Evolutionary conservation across 2,888 invertebrate species (phyloP).

Genomic region (Junonia oenone): DNA sequence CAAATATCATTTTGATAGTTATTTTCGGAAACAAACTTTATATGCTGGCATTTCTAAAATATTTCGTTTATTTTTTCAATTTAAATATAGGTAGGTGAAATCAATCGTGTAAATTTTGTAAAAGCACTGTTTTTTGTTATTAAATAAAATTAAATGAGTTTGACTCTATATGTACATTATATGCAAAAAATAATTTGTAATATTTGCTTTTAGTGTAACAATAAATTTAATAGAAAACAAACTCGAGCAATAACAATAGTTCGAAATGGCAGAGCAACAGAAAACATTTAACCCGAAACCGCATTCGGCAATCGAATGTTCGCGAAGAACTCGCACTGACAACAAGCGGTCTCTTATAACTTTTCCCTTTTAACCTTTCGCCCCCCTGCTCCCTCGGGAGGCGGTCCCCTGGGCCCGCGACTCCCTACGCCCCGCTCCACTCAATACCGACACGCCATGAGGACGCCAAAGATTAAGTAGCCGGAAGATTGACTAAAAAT

Average conservation of each 20-base stretch:
- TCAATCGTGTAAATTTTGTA: neutral
- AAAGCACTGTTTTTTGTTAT: neutral
- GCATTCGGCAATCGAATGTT: slow-evolving; percentile 61
- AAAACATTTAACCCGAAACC: slow-evolving; percentile 36
- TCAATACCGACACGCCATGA: slow-evolving; percentile 78
- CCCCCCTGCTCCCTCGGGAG: slow-evolving; percentile 68
- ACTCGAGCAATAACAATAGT: slow-evolving; percentile 9
- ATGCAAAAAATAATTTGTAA: too few species aligned
- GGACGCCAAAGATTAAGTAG: slow-evolving; percentile 65
- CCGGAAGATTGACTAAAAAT: slow-evolving; percentile 36
- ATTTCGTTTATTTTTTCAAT: neutral
- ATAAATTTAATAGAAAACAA: neutral
- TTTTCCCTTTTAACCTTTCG: slow-evolving; percentile 79
- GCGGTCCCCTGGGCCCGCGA: slow-evolving; percentile 77
- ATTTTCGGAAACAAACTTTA: neutral
- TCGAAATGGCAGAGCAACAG: slow-evolving; percentile 15
- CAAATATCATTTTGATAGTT: slow-evolving; percentile 1
- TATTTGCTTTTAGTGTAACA: neutral
- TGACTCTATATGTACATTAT: too few species aligned
- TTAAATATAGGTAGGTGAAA: neutral
- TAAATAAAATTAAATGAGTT: too few species aligned
- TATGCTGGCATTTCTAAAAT: neutral
- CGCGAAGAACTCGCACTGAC: slow-evolving; percentile 66
- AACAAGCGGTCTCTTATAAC: slow-evolving; percentile 79
- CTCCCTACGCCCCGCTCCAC: slow-evolving; percentile 70